These are phyloP conservation scores for Hydrolagus colliei DNA, from an alignment of 2,797 vertebrate species.

Conservation along the genomic window DNA sequence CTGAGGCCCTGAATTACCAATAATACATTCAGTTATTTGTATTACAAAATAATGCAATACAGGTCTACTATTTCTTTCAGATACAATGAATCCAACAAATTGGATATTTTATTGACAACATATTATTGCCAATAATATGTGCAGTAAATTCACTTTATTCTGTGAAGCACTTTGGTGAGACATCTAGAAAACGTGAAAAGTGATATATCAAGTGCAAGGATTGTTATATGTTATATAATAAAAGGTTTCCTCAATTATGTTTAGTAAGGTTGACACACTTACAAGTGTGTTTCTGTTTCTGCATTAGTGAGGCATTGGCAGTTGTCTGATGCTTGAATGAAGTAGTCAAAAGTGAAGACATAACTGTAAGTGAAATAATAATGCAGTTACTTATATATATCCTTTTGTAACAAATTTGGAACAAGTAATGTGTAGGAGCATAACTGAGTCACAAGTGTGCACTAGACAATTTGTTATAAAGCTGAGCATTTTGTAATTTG, in stretches of 20 bases:
- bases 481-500: background rate
- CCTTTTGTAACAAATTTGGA: background rate
- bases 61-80: no score
- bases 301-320: background rate
- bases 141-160: no score
- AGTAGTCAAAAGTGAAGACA: background rate
- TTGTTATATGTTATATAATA: background rate
- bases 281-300: background rate
- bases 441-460: background rate
- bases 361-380: background rate
- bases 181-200: no score
- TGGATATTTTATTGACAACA: no score
- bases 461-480: background rate
- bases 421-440: background rate
- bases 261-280: background rate
- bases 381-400: conserved; percentile 1
- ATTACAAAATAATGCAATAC: no score
- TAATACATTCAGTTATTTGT: no score
- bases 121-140: no score
- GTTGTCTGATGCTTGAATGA: background rate
- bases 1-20: no score
- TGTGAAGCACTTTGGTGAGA: no score
- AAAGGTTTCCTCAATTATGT: background rate
- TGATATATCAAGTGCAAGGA: no score
- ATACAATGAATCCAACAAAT: no score